Base-by-base conservation (phyloP, 1,140 invertebrate genomes). In the Lucilia sericata region DNA sequence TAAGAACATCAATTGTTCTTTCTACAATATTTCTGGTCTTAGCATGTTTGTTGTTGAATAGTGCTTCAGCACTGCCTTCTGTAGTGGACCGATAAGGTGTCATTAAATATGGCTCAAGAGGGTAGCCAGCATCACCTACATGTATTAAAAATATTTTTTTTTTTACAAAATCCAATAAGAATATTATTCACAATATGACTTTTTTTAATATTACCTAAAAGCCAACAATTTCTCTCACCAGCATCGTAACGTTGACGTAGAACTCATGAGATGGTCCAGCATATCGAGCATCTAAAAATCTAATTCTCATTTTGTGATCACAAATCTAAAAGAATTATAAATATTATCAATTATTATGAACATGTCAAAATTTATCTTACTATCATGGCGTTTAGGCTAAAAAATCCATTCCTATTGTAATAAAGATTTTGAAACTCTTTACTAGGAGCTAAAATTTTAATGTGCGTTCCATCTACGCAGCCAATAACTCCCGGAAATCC, bases 1-100 rank as follows among this genome's bases (percentile, higher is more conserved):
- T n/a, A n/a, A n/a, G n/a, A 21, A 21, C 25, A 49, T 30, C 25
- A 30, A 82, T 30, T 30, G 21, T 10, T 42, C 81, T 82, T 55
- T 82, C 81, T 30, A 82, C 51, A 30, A 82, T 82, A 34, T 82
- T 82, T 82, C 81, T 82, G 10, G 81, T 19, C 49, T 82, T 82
- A 14, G 51, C 81, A 65, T 82, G 81, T 65, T 82, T 82, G 55
- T 19, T 82, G 55, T 82, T 82, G 30, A 55, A 82, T 42, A 80
- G 8, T 36, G 76, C 30, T 80, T 80, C 74, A 76, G 74, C 74
- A 34, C 21, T 76, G 21, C 74, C 74, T n/a, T n/a, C n/a, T n/a
- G n/a, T n/a, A n/a, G n/a, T n/a, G n/a, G n/a, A n/a, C n/a, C n/a
- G n/a, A n/a, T 76, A 25, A 34, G 34, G 74, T 34, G 17, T 80